A percentile compares a stretch with the other conserved stretches of the same genome.
Evolutionary conservation across 2,797 vertebrate genomes (phyloP).

Genomic region (Peromyscus eremicus): DNA sequence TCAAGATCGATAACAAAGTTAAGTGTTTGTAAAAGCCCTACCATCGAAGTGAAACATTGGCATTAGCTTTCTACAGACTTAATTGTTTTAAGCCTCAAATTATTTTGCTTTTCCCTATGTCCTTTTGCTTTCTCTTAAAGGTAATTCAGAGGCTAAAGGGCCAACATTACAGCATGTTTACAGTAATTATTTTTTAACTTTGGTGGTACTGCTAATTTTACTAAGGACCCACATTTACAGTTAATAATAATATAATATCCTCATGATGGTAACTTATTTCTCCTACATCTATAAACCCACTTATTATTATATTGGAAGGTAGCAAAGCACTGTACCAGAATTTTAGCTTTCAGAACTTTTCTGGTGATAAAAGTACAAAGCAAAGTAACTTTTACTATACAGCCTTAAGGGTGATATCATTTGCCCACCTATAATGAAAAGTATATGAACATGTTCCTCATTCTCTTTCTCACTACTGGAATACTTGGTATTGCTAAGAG

Average conservation of each 20-base stretch:
- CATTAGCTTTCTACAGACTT: conserved; percentile 21
- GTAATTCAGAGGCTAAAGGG: background rate
- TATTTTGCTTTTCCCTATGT: background rate
- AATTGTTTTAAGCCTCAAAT: background rate
- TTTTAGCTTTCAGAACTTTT: background rate
- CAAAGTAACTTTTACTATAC: background rate
- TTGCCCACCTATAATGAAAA: background rate
- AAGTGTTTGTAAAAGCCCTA: conserved; percentile 13
- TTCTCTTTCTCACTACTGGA: background rate
- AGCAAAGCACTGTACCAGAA: background rate
- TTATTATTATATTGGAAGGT: background rate
- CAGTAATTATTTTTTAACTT: background rate
- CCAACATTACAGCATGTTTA: background rate
- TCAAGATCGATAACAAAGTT: background rate
- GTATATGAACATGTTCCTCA: background rate
- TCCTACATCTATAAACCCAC: background rate
- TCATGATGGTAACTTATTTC: background rate
- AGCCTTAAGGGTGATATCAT: background rate
- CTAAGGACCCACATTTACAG: background rate
- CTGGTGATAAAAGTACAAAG: background rate
- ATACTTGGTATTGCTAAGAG: background rate
- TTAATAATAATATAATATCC: background rate
- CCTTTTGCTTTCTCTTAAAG: background rate
- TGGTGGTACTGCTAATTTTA: background rate
- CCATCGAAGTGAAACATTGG: background rate